A percentile compares a stretch with the other conserved stretches of the same genome.
Conservation (phyloP, 2,797 vertebrate genomes). For the Threskiornis aethiopicus region DNA sequence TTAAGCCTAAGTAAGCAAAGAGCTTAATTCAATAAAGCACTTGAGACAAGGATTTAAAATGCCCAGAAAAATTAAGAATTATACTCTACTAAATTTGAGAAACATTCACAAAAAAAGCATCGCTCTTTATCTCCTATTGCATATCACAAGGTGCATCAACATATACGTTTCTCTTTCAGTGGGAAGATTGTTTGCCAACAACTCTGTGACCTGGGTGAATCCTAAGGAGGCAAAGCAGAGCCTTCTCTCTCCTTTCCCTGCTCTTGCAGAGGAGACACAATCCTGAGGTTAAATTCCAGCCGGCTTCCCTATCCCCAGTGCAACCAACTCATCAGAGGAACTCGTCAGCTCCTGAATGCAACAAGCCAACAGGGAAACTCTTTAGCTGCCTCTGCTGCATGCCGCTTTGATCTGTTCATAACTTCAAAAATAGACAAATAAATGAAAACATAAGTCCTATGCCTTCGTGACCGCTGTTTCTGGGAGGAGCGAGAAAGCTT, state of each 20-base stretch:
- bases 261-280: neutral
- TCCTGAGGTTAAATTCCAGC: neutral
- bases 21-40: neutral
- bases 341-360: neutral
- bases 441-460: neutral
- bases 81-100: neutral
- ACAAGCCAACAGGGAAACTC: conserved; percentile 6
- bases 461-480: conserved; percentile 2
- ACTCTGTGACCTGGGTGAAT: neutral
- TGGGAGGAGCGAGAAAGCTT: neutral
- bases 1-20: neutral
- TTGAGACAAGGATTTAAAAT: neutral
- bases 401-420: conserved; percentile 30
- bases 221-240: neutral
- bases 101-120: neutral
- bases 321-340: neutral
- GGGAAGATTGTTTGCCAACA: neutral
- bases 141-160: neutral
- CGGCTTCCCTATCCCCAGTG: neutral
- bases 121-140: neutral
- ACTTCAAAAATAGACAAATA: neutral
- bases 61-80: neutral
- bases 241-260: neutral
- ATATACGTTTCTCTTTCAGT: neutral
- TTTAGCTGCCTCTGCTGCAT: conserved; percentile 9